Conservation (phyloP, 2,888 invertebrate species). For the Netelia virgata region DNA sequence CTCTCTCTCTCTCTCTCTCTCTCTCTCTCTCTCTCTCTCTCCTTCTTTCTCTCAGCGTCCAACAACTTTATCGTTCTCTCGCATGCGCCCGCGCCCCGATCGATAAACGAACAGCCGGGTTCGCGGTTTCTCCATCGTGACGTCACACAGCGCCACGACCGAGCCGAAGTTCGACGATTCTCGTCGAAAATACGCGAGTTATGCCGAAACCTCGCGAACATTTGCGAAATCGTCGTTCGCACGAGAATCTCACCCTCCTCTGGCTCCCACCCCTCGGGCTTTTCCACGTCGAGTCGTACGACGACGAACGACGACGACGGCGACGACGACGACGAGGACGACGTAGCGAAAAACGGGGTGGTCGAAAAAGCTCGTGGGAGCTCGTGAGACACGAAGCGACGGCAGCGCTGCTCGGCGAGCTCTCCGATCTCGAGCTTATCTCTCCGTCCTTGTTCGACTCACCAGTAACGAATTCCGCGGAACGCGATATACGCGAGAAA, state of each 20-base stretch:
- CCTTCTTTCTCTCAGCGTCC: background rate
- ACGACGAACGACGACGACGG: background rate
- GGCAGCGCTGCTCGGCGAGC: slow-evolving; percentile 43
- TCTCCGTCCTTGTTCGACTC: slow-evolving; percentile 18
- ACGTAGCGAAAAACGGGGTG: slow-evolving; percentile 3
- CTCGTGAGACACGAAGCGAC: slow-evolving; percentile 12
- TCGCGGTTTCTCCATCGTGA: slow-evolving; percentile 55
- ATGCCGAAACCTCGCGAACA: slow-evolving; percentile 32
- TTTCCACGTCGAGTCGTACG: background rate
- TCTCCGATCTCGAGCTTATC: slow-evolving; percentile 6
- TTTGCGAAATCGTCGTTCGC: background rate
- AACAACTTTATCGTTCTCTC: slow-evolving; percentile 86
- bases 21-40: too few relatives aligned
- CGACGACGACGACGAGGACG: background rate
- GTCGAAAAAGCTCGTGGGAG: slow-evolving; percentile 41
- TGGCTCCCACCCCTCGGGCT: background rate
- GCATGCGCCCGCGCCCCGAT: slow-evolving; percentile 85
- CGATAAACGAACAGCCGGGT: slow-evolving; percentile 80
- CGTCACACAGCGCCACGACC: slow-evolving; percentile 65
- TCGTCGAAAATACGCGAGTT: slow-evolving; percentile 34
- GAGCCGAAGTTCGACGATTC: slow-evolving; percentile 30
- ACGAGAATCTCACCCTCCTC: slow-evolving; percentile 9
- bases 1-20: too few relatives aligned
- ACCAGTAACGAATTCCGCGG: background rate
- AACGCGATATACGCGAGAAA: background rate